Base-by-base conservation (phyloP, 2,888 invertebrate genomes). In the Ichneumoninae sp. region DNA sequence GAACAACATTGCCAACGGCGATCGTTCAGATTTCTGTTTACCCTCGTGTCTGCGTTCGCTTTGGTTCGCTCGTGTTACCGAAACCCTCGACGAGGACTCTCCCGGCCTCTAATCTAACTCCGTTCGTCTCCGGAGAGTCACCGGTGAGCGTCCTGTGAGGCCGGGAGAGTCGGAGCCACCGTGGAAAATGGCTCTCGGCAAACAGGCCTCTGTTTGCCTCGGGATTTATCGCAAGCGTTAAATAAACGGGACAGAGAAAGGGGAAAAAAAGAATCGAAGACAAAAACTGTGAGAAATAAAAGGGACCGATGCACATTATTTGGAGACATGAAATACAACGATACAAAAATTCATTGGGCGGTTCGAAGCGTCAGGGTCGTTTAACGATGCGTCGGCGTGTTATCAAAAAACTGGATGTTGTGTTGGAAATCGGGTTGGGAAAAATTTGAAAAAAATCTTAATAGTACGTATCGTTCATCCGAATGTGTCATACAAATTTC, bases 21-120 rank as follows among this genome's bases (percentile, higher is more conserved):
- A 74, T 74, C 74, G 74, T 47, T 74, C 47, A 19, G 63, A 74
- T 74, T 74, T 63, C 63, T 63, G 74, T 74, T 74, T 74, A 22
- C 33, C 44, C 44, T 40, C 60, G 36, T 26, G 36, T 74, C 74
- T 63, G 63, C 63, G 33, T 60, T 74, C n/a, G 6, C 6, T 10
- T 63, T 13, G 63, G 22, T 33, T 47, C 47, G 69, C 26, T 26
- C 40, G 69, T 50, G 69, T 50, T 50, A 22, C 50, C 22, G 69
- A 63, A 63, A 63, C 63, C 63, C 69, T 30, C 69, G 50, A 16
- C 75, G 52, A 65, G 65, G 50, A 65, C 65, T 63, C 60, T n/a
- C 50, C 19, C 50, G 50, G 65, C 50, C 65, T 75, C 65, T 75
- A 75, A 75, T 75, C 75, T 65, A 75, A 75, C 63, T 75, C 30